phyloP scores from a whole-genome alignment of 2,888 invertebrate species.

The Tenthredo mesomela region DNA sequence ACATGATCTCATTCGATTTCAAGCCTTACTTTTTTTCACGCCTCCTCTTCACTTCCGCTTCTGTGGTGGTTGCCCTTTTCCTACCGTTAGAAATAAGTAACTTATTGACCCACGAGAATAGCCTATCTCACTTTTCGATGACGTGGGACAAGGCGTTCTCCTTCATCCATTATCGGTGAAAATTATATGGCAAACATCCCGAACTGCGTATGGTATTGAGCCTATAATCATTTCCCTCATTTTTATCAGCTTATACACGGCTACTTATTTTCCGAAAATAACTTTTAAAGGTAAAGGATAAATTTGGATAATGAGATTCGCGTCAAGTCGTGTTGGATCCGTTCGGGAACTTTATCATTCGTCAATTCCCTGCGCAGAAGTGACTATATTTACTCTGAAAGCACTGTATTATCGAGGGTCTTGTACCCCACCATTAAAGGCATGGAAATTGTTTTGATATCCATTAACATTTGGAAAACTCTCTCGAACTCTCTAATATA shows the following conservation, averaged over 20 bases:
- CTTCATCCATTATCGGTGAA: slow-evolving; percentile 36
- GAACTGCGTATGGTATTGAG: background rate
- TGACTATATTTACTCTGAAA: slow-evolving; percentile 13
- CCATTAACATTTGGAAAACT: background rate
- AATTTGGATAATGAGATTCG: background rate
- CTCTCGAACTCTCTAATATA: background rate
- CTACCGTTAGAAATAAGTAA: slow-evolving; percentile 24
- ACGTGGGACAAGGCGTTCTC: slow-evolving; percentile 1
- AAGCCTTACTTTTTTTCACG: background rate
- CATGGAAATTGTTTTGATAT: slow-evolving; percentile 16
- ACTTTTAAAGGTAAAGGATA: background rate
- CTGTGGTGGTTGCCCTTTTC: slow-evolving; percentile 6
- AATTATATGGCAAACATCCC: background rate
- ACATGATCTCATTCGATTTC: slow-evolving; percentile 37
- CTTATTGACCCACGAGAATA: slow-evolving; percentile 38
- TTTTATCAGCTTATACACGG: background rate
- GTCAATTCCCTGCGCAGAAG: background rate
- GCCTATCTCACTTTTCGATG: slow-evolving; percentile 37
- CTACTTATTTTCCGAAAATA: background rate
- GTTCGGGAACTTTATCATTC: background rate
- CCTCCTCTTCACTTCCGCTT: background rate
- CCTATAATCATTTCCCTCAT: background rate
- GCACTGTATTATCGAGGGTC: background rate
- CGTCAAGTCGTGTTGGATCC: background rate
- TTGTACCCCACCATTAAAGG: background rate